Conservation (phyloP, 2,113 vertebrate genomes). For the Melanocharis versteri region DNA sequence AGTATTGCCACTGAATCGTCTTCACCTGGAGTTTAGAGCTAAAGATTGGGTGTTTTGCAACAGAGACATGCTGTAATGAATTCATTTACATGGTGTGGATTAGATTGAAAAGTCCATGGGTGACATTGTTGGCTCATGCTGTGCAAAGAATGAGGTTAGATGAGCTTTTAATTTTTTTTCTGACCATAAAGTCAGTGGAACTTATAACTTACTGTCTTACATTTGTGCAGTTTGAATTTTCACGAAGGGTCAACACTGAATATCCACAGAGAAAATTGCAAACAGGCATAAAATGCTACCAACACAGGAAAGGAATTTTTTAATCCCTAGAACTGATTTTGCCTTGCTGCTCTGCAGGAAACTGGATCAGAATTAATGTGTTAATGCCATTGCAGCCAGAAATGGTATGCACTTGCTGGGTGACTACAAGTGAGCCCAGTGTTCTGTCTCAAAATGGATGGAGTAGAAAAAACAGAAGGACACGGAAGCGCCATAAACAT, state of each 20-base stretch:
- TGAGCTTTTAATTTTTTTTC: neutral
- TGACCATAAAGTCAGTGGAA: neutral
- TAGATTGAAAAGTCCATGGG: neutral
- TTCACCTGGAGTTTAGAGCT: neutral
- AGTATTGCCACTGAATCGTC: neutral
- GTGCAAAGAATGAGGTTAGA: neutral
- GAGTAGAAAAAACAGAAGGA: neutral
- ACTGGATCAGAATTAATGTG: neutral
- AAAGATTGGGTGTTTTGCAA: neutral
- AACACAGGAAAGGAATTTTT: neutral
- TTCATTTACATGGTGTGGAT: neutral
- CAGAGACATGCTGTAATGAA: neutral
- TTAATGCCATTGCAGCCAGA: neutral
- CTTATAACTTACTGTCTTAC: neutral
- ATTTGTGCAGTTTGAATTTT: neutral
- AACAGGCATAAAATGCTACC: neutral
- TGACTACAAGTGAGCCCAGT: neutral
- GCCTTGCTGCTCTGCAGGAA: neutral
- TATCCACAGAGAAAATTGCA: neutral
- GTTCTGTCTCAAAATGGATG: neutral
- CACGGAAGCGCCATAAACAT: neutral
- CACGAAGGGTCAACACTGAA: rapidly evolving
- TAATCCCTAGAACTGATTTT: neutral
- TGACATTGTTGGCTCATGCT: neutral
- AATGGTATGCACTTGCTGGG: neutral